Percentiles rank a stretch among this genome's conserved stretches.
Conservation (phyloP, 2,888 invertebrate species). For the Hirudinaria manillensis region DNA sequence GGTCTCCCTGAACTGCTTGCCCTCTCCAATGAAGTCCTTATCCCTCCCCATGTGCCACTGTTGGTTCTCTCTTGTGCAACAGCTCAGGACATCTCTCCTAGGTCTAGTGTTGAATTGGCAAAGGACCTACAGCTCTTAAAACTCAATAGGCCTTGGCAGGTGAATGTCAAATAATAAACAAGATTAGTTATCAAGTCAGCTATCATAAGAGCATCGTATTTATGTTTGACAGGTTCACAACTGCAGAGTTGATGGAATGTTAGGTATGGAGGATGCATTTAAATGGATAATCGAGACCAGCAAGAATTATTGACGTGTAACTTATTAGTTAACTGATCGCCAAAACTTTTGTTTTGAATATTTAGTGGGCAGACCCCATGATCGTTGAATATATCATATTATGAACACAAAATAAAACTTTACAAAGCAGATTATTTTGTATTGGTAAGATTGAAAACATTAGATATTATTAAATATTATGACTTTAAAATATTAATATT, state of each 20-base stretch:
- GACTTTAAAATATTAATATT: no score
- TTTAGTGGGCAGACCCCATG: no score
- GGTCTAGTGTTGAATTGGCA: constrained; percentile 45
- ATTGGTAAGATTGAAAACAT: no score
- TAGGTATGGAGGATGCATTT: constrained; percentile 44
- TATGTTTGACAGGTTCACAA: constrained; percentile 44
- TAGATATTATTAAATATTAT: no score
- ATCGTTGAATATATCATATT: no score
- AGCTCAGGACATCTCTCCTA: neutral
- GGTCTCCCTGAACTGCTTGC: constrained; percentile 40
- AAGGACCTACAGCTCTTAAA: constrained; percentile 43
- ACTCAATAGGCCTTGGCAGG: constrained; percentile 51
- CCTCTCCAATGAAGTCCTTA: constrained; percentile 47
- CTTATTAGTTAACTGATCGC: no score
- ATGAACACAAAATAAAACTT: no score
- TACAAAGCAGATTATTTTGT: no score
- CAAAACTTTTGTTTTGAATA: no score
- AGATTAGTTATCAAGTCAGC: neutral
- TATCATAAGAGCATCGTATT: no score
- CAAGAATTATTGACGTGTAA: constrained; percentile 40
- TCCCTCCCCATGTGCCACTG: constrained; percentile 46
- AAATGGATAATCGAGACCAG: constrained; percentile 48
- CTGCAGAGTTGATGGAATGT: constrained; percentile 44
- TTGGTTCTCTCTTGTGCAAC: constrained; percentile 45
- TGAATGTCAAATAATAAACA: constrained; percentile 35